Conservation (phyloP, 2,888 invertebrate genomes). For the Eupeodes luniger region DNA sequence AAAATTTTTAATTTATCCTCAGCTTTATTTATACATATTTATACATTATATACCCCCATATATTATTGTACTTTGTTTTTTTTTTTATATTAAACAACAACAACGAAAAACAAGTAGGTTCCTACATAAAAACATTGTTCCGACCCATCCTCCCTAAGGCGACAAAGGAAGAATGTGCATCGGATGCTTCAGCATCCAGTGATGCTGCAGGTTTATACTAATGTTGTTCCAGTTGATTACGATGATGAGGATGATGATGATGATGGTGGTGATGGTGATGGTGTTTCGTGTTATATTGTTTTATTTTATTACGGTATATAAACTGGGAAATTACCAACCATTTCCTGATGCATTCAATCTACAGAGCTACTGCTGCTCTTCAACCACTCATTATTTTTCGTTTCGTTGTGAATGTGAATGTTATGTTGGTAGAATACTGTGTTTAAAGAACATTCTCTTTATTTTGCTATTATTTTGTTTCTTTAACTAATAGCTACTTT, state of each 20-base stretch:
- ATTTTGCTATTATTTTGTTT: conserved; percentile 36
- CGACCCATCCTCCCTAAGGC: conserved; percentile 66
- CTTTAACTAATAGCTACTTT: conserved; percentile 70
- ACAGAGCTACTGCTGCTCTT: conserved; percentile 2
- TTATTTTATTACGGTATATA: conserved; percentile 71
- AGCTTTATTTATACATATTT: conserved; percentile 45
- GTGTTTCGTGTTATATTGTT: conserved; percentile 73
- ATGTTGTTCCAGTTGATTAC: conserved; percentile 67
- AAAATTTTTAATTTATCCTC: conserved; percentile 75
- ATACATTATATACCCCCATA: conserved; percentile 50
- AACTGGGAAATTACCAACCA: conserved; percentile 68
- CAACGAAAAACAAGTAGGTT: conserved; percentile 36
- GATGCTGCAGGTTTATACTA: conserved; percentile 73
- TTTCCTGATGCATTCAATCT: conserved; percentile 62
- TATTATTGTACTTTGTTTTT: conserved; percentile 68
- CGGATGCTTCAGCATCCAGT: conserved; percentile 58
- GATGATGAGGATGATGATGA: conserved; percentile 17
- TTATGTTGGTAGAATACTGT: not conserved
- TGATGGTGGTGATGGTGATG: conserved; percentile 68
- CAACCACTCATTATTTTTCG: conserved; percentile 25
- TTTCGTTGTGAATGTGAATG: conserved; percentile 51
- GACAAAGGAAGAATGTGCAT: conserved; percentile 53
- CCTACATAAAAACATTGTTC: conserved; percentile 58
- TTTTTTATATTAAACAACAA: conserved; percentile 52
- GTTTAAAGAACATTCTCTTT: conserved; percentile 32